phyloP scores from a whole-genome alignment of 2,888 invertebrate species.

The Philonicus albiceps region DNA sequence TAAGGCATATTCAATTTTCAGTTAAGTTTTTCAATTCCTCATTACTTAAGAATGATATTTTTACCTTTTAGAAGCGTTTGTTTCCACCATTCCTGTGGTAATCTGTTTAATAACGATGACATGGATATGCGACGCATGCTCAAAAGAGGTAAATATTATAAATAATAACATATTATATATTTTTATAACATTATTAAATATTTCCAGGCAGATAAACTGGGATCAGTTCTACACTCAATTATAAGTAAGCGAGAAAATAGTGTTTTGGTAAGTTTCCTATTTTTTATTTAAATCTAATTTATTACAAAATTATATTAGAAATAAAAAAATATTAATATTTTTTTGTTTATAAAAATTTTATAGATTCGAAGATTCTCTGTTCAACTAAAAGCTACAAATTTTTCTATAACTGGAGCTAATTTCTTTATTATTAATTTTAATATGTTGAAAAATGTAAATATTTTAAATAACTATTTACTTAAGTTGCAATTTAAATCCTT shows the following conservation, averaged over 20 bases:
- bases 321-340: too few species aligned
- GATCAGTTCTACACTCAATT: background rate
- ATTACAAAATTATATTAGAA: background rate
- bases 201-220: background rate
- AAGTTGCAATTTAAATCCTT: background rate
- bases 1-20: too few species aligned
- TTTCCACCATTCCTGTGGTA: background rate
- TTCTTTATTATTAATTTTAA: background rate
- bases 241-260: background rate
- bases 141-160: background rate
- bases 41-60: background rate
- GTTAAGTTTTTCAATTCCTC: too few species aligned
- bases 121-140: background rate
- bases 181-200: background rate
- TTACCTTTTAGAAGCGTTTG: background rate
- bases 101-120: background rate
- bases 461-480: background rate
- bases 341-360: background rate
- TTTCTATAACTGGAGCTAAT: conserved; percentile 1
- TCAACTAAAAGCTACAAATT: background rate
- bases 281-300: background rate
- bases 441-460: conserved; percentile 2
- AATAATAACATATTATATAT: background rate
- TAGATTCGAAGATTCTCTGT: background rate
- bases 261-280: background rate